Percentiles rank a stretch among this genome's conserved stretches.
Evolutionary conservation across 1,140 invertebrate genomes (phyloP).

Genomic region (Adelges cooleyi): DNA sequence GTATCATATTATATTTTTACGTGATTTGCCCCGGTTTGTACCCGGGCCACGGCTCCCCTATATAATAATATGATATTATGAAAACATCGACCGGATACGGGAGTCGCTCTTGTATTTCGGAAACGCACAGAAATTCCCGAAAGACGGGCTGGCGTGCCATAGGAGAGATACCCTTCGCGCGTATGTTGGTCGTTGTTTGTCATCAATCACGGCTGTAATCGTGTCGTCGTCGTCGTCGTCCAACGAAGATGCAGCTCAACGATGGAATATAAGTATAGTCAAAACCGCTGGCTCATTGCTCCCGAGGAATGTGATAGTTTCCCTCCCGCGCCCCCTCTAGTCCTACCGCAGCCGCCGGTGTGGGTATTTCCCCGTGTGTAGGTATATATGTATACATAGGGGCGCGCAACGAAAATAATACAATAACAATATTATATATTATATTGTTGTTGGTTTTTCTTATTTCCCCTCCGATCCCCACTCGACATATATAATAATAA

Average conservation of each 20-base stretch:
- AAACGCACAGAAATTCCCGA: too few relatives aligned
- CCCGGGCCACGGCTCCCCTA: too few relatives aligned
- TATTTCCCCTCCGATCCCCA: neutral
- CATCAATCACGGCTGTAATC: slow-evolving; percentile 1
- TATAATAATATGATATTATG: too few relatives aligned
- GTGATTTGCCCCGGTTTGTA: too few relatives aligned
- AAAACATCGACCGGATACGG: too few relatives aligned
- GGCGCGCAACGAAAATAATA: neutral
- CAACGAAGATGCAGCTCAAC: neutral
- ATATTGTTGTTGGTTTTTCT: slow-evolving; percentile 2
- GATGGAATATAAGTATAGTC: neutral
- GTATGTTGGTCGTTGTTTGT: neutral
- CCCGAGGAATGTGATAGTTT: neutral
- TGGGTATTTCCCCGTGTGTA: neutral
- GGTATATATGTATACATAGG: neutral
- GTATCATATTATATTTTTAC: too few relatives aligned
- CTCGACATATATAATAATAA: too few relatives aligned
- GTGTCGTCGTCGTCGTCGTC: neutral
- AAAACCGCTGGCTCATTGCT: slow-evolving; percentile 7
- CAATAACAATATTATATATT: slow-evolving; percentile 5
- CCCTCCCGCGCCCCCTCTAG: too few relatives aligned
- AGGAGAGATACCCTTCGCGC: too few relatives aligned
- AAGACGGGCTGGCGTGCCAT: too few relatives aligned
- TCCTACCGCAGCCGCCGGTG: neutral
- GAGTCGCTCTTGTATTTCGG: too few relatives aligned